Conservation (phyloP, 2,113 vertebrate species). For the Caracal caracal region DNA sequence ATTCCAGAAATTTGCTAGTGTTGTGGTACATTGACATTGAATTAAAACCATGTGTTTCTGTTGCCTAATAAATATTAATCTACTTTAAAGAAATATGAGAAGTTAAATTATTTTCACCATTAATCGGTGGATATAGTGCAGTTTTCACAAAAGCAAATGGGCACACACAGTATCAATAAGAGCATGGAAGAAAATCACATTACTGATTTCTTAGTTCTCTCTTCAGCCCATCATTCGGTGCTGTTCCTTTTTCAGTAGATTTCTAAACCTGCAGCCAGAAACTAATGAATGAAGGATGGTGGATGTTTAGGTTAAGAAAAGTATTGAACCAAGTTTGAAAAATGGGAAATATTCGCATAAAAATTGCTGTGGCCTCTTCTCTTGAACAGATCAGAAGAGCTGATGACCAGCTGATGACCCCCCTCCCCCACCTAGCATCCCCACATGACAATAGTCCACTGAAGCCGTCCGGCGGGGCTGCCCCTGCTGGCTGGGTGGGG, state of each 20-base stretch:
- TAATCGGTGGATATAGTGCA: not conserved
- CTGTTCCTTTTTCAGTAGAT: not conserved
- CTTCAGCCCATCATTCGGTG: not conserved
- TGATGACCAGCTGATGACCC: not conserved
- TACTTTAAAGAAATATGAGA: constrained; percentile 20
- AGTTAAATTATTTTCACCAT: constrained; percentile 44
- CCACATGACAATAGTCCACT: not conserved
- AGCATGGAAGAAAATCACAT: not conserved
- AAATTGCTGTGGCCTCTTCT: constrained; percentile 1
- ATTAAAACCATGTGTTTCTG: constrained; percentile 35
- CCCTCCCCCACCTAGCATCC: not conserved
- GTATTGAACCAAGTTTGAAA: constrained; percentile 7
- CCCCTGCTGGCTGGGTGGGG: too few species aligned
- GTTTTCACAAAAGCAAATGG: constrained; percentile 3
- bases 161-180: not conserved
- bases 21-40: not conserved
- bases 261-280: constrained; percentile 35
- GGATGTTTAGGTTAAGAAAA: not conserved
- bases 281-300: not conserved
- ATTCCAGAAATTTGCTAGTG: not conserved
- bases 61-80: constrained; percentile 23
- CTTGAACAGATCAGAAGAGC: not conserved
- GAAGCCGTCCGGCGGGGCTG: rapidly evolving
- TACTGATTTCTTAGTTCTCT: not conserved
- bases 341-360: not conserved